phyloP scores from a whole-genome alignment of 2,113 vertebrate genomes.

The Sorex fumeus region DNA sequence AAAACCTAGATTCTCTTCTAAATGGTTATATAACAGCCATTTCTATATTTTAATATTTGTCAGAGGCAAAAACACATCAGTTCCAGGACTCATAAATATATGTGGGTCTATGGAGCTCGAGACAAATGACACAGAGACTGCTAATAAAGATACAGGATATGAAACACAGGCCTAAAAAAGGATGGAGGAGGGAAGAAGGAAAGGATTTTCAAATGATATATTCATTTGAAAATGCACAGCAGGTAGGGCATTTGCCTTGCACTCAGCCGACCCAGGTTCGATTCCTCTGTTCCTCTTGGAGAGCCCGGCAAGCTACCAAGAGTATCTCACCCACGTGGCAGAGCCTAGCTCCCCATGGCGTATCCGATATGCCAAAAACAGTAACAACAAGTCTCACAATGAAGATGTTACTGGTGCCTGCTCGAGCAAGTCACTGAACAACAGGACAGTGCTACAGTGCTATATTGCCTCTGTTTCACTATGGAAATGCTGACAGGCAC shows the following conservation, averaged over 20 bases:
- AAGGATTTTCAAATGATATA: constrained; percentile 6
- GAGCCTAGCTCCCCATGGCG: no score
- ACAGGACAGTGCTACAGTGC: no score
- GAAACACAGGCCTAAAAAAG: neutral
- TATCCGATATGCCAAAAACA: no score
- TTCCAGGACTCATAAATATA: neutral
- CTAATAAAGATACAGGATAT: neutral
- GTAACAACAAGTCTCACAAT: no score
- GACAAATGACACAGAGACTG: neutral
- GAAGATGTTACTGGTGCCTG: no score
- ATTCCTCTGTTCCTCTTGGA: no score
- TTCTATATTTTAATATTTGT: constrained; percentile 28
- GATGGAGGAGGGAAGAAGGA: rapidly evolving
- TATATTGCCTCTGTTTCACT: neutral
- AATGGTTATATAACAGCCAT: neutral
- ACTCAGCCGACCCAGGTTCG: no score
- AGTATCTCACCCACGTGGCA: no score
- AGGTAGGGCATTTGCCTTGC: no score
- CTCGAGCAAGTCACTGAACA: no score
- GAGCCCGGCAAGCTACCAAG: no score
- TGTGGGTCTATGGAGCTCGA: neutral
- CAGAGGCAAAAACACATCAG: neutral
- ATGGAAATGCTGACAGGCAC: neutral
- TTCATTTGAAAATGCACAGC: no score
- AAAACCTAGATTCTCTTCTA: constrained; percentile 59